Percentiles rank a stretch among this genome's conserved stretches.
Conservation (phyloP, 2,888 invertebrate genomes). For the Erebia palarica region DNA sequence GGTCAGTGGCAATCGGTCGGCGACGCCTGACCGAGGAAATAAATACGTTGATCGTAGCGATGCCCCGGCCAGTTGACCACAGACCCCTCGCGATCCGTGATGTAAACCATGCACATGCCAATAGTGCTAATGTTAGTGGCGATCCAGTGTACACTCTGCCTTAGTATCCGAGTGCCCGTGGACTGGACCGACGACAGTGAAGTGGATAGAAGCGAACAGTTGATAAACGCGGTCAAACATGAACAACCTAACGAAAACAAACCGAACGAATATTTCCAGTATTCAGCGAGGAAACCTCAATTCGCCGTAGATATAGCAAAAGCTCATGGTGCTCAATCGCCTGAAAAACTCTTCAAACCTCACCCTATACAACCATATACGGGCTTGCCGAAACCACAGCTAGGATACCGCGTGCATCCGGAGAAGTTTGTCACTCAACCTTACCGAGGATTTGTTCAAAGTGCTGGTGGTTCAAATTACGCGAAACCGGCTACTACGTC, state of each 20-base stretch:
- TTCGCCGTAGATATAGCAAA: constrained; percentile 67
- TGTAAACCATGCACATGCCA: constrained; percentile 71
- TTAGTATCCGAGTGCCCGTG: constrained; percentile 66
- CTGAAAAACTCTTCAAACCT: constrained; percentile 63
- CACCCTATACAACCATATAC: constrained; percentile 64
- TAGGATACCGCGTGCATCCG: constrained; percentile 63
- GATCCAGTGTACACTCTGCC: constrained; percentile 64
- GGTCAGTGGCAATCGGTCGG: constrained; percentile 70
- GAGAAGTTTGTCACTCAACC: constrained; percentile 52
- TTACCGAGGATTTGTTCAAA: constrained; percentile 58
- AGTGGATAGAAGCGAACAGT: constrained; percentile 55
- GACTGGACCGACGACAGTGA: constrained; percentile 66
- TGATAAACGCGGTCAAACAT: constrained; percentile 45
- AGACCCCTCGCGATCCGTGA: constrained; percentile 66
- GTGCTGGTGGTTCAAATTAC: constrained; percentile 47
- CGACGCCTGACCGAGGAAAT: constrained; percentile 77
- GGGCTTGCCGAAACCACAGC: constrained; percentile 52
- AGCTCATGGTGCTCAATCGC: constrained; percentile 68
- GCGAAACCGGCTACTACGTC: constrained; percentile 57
- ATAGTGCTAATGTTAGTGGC: constrained; percentile 56
- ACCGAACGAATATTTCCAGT: constrained; percentile 67
- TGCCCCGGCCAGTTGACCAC: constrained; percentile 72
- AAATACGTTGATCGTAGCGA: constrained; percentile 67
- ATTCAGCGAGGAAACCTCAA: constrained; percentile 69
- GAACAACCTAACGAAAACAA: constrained; percentile 44